Conservation (phyloP, 2,113 vertebrate genomes). For the Centropus bengalensis region DNA sequence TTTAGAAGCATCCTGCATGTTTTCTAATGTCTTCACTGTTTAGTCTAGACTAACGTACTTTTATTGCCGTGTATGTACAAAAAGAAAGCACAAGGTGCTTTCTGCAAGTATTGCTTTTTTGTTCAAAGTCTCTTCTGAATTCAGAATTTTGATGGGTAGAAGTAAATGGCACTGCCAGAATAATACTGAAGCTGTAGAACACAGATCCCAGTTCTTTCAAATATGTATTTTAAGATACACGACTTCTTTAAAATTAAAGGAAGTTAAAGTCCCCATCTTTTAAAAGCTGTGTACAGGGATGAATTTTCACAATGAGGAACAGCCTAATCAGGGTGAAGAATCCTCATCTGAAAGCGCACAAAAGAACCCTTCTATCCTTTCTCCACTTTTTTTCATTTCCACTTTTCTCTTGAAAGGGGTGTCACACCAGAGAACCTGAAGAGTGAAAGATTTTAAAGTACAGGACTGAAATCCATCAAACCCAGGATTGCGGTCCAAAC, state of each 20-base stretch:
- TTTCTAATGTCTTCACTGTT: neutral
- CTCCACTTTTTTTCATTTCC: slow-evolving; percentile 59
- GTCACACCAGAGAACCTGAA: slow-evolving; percentile 60
- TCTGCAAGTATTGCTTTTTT: neutral
- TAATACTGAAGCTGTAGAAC: neutral
- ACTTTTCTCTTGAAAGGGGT: slow-evolving; percentile 59
- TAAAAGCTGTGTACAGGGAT: slow-evolving; percentile 8
- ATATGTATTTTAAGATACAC: neutral
- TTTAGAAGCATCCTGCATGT: neutral
- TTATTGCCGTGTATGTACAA: neutral
- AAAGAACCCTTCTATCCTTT: slow-evolving; percentile 31
- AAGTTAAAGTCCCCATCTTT: neutral
- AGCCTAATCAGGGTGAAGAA: slow-evolving; percentile 24
- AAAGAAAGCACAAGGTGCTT: neutral
- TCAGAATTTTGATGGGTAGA: neutral
- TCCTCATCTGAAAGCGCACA: slow-evolving; percentile 41
- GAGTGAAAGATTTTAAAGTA: slow-evolving; percentile 72
- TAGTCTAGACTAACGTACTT: neutral
- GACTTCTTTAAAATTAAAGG: neutral
- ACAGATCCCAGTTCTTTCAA: neutral
- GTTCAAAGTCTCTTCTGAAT: neutral
- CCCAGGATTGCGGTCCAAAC: slow-evolving; percentile 73
- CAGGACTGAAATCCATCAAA: slow-evolving; percentile 77
- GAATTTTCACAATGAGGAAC: neutral
- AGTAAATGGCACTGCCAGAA: neutral